Evolutionary conservation across 2,113 vertebrate genomes (phyloP).

Genomic region (Brachyhypopomus occidentalis): DNA sequence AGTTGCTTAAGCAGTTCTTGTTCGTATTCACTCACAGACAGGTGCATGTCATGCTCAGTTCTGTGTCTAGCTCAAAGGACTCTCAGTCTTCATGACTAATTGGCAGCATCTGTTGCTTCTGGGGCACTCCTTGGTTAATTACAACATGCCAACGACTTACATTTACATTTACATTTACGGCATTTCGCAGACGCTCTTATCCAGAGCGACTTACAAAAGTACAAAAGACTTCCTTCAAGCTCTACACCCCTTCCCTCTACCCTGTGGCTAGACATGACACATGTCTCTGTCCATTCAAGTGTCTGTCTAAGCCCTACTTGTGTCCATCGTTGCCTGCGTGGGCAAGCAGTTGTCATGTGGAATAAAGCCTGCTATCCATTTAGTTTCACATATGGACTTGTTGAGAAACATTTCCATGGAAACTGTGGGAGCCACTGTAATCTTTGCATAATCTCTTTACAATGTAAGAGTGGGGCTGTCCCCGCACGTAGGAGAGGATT

Average conservation of each 20-base stretch:
- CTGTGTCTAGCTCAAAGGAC: not conserved
- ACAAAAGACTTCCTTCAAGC: conserved; percentile 46
- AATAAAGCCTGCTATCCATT: conserved; percentile 25
- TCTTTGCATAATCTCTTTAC: conserved; percentile 61
- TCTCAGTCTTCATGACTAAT: conserved; percentile 32
- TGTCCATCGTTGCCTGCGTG: not conserved
- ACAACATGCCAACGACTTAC: too few species aligned
- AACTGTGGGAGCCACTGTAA: conserved; percentile 62
- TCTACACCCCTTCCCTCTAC: conserved; percentile 12
- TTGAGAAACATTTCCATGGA: conserved; percentile 61
- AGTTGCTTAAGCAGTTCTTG: not conserved
- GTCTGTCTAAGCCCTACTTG: conserved; percentile 9
- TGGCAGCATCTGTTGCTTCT: conserved; percentile 37
- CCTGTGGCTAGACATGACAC: conserved; percentile 1
- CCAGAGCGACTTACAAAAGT: too few species aligned
- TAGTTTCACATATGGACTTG: conserved; percentile 47
- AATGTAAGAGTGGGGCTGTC: not conserved
- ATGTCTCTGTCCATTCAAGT: conserved; percentile 15
- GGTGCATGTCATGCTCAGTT: not conserved
- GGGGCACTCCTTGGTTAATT: conserved; percentile 57
- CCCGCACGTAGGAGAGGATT: not conserved
- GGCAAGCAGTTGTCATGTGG: conserved; percentile 30
- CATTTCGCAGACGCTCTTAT: too few species aligned
- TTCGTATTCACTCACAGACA: not conserved
- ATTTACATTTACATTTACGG: too few species aligned